A percentile compares a stretch with the other conserved stretches of the same genome.
phyloP scores from a whole-genome alignment of 2,888 invertebrate species.

The Aspidiotus rigidus region DNA sequence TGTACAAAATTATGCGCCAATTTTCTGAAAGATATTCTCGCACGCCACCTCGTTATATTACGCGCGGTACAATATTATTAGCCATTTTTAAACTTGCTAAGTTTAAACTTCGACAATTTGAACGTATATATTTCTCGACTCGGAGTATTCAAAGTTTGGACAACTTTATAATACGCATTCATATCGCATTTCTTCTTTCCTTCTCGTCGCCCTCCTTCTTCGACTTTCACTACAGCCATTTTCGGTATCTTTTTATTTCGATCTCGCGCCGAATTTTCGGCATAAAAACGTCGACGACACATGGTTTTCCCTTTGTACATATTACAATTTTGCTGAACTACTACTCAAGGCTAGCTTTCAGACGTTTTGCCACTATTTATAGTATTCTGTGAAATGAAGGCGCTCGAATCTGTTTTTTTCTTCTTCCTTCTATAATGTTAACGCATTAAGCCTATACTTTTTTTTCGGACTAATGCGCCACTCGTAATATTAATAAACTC shows the following conservation, averaged over 20 bases:
- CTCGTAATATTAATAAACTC: too few species aligned
- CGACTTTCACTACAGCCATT: not conserved
- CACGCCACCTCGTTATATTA: conserved; percentile 19
- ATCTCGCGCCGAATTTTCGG: not conserved
- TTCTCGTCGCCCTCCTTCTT: not conserved
- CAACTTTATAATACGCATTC: conserved; percentile 17
- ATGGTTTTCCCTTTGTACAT: not conserved
- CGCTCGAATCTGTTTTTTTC: too few species aligned
- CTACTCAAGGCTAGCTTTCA: too few species aligned
- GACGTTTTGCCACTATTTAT: too few species aligned
- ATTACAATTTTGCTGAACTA: not conserved
- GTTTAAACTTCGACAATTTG: conserved; percentile 25
- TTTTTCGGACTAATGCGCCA: too few species aligned
- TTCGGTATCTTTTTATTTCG: not conserved
- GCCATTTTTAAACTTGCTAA: conserved; percentile 22
- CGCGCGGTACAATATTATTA: conserved; percentile 23
- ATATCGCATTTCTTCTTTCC: not conserved
- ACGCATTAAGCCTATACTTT: too few species aligned
- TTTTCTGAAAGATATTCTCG: conserved; percentile 28
- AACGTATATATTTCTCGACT: conserved; percentile 21
- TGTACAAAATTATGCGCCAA: conserved; percentile 23
- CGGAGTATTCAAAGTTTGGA: conserved; percentile 24
- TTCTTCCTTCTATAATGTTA: too few species aligned
- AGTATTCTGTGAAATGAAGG: too few species aligned
- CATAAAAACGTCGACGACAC: conserved; percentile 1